These are phyloP conservation scores for Ceratina japonica DNA, from an alignment of 1,140 invertebrate species.

Conservation along the genomic window DNA sequence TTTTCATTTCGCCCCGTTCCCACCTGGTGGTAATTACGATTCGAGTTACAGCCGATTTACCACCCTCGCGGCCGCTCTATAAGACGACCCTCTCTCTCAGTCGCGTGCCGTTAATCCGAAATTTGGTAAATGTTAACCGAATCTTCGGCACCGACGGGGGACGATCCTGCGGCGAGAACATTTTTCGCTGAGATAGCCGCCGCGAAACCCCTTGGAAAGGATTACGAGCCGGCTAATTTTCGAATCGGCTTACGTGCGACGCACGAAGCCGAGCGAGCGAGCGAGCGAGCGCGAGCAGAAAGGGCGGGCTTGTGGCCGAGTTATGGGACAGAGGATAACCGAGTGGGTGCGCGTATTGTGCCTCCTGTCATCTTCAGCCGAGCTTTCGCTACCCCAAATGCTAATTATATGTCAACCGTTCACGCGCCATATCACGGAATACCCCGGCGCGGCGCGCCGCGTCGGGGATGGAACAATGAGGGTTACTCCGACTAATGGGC, in stretches of 20 bases:
- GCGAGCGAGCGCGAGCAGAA: constrained; percentile 27
- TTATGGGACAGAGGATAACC: constrained; percentile 64
- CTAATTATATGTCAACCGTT: constrained; percentile 76
- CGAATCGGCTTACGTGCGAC: constrained; percentile 61
- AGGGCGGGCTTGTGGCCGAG: constrained; percentile 66
- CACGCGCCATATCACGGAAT: constrained; percentile 66
- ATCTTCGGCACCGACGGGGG: too few relatives aligned
- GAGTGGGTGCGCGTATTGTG: constrained; percentile 69
- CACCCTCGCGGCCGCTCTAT: background rate
- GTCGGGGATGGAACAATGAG: constrained; percentile 66
- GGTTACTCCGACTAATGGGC: constrained; percentile 58
- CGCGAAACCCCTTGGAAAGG: constrained; percentile 3
- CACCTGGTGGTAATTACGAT: background rate
- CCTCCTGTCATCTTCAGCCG: constrained; percentile 75
- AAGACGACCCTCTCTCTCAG: background rate
- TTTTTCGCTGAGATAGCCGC: background rate
- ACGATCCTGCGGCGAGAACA: background rate
- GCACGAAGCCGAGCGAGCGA: background rate
- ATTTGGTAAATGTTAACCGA: background rate
- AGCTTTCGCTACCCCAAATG: constrained; percentile 72
- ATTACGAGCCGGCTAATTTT: constrained; percentile 58
- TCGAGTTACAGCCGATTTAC: background rate
- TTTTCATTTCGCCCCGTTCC: constrained; percentile 6
- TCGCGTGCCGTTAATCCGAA: background rate
- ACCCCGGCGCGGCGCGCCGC: too few relatives aligned